These are phyloP conservation scores for Cryptophagus acutangulus DNA, from an alignment of 2,888 invertebrate species.

Conservation along the genomic window DNA sequence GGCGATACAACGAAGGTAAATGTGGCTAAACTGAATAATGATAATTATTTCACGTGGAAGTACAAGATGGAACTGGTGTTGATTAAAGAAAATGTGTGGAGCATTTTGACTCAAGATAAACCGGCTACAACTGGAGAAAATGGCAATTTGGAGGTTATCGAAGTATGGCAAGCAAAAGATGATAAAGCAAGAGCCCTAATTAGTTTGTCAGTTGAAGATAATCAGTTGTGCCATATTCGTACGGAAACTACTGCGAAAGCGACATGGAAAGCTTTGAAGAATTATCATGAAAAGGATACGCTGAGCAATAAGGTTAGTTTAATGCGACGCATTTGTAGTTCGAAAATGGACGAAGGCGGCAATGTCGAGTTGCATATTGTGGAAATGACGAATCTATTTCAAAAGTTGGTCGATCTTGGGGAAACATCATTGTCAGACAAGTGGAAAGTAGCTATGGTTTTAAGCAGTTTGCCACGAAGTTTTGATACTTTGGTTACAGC, in stretches of 20 bases:
- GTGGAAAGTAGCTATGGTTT: constrained; percentile 1
- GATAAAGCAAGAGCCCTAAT: neutral
- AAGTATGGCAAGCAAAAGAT: neutral
- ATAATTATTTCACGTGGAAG: constrained; percentile 4
- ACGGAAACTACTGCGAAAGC: neutral
- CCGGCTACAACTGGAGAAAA: neutral
- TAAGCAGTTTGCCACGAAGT: constrained; percentile 7
- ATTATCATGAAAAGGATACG: constrained; percentile 8
- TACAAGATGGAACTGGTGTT: constrained; percentile 6
- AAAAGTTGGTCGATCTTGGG: constrained; percentile 4
- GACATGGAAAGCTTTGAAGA: neutral
- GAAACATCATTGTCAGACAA: constrained; percentile 9
- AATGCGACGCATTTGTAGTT: constrained; percentile 4
- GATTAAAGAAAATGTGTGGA: constrained; percentile 5
- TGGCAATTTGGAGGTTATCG: too few relatives aligned
- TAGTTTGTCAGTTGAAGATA: neutral
- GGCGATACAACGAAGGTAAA: neutral
- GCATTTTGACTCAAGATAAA: neutral
- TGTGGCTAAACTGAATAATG: constrained; percentile 5
- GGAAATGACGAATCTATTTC: neutral
- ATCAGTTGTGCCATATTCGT: neutral
- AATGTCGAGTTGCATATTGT: constrained; percentile 5
- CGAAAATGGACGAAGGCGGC: constrained; percentile 1
- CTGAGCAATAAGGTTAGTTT: constrained; percentile 6
- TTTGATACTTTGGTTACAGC: constrained; percentile 7